Base-by-base conservation (phyloP, 1,140 invertebrate genomes). In the Zaprionus tsacasi region DNA sequence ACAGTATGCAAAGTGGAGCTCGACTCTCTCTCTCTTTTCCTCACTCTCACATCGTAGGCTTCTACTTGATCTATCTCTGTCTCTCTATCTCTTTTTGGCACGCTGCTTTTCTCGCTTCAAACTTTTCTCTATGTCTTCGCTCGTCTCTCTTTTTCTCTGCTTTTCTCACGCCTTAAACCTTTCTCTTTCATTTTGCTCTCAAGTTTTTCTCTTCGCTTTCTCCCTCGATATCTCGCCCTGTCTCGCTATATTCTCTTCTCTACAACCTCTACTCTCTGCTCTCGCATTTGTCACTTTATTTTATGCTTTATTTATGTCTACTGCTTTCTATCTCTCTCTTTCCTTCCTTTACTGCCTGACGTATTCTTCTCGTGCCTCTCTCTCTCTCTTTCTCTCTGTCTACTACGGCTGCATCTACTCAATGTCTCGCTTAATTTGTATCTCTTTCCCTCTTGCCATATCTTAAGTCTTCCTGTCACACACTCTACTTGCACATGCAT, bases 381-480 rank as follows among this genome's bases (percentile, higher is more conserved):
- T n/a, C 21, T 21, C 21, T 21, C 21, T 21, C 21, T 21, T 8
- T n/a, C 21, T 21, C 21, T 21, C 21, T 21, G 1, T 21, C 3
- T 35, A 17, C 30, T 36, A 30, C 5, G 4, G 5, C 30, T 50
- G 15, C 33, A 35, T 57, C 15, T 38, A 15, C 1, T 15, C 25
- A 27, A 40, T 7, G 21, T 38, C 36, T 30, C n/a, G 8, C 25
- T 25, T 54, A 64, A 33, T 55, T 25, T 40, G n/a, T 64, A 4
- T 5, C 61, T 13, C 13, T 35, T 55, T 30, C 15, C 17, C 30
- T 40, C 35, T 55, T 27, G 61, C 25, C 21, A 30, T 25, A 43
- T 50, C 45, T 50, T 50, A 25, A 50, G 50, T 38, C 17, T 40
- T 65, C 21, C 52, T 43, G 61, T 27, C 21, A 30, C 25, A 43